A percentile compares a stretch with the other conserved stretches of the same genome.
Evolutionary conservation across 2,888 invertebrate species (phyloP).

Genomic region (Pteria penguin): DNA sequence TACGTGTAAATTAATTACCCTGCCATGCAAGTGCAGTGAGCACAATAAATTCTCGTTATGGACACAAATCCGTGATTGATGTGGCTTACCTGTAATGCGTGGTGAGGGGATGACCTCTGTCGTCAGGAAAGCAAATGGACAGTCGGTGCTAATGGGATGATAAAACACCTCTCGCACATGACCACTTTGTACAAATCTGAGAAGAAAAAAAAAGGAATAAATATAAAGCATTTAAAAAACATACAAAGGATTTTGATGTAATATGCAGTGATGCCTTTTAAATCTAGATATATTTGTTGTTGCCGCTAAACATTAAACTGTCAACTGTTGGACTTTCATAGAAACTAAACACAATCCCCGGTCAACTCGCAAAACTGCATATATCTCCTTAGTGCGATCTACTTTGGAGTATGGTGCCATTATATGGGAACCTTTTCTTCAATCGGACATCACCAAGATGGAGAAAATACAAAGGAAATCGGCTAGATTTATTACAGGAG

Average conservation of each 20-base stretch:
- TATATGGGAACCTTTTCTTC: background rate
- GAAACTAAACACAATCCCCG: background rate
- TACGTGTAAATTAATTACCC: too few species aligned
- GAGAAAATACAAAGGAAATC: background rate
- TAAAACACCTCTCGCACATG: constrained; percentile 36
- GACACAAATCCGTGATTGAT: constrained; percentile 39
- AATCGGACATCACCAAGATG: background rate
- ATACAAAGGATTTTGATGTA: background rate
- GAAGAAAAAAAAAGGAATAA: background rate
- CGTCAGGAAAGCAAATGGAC: constrained; percentile 16
- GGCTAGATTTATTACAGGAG: background rate
- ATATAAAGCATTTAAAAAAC: background rate
- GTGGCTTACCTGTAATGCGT: constrained; percentile 31
- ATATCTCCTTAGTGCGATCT: background rate
- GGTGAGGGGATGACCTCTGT: constrained; percentile 43
- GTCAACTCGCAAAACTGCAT: background rate
- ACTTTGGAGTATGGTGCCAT: background rate
- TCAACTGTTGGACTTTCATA: too few species aligned
- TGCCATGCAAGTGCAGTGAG: constrained; percentile 48
- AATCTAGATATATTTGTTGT: background rate
- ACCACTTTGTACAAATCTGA: constrained; percentile 45
- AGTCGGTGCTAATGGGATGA: constrained; percentile 8
- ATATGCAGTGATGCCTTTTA: background rate
- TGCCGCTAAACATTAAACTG: too few species aligned
- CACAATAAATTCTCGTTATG: constrained; percentile 30